Conservation (phyloP, 2,797 vertebrate genomes). For the Limosa lapponica region DNA sequence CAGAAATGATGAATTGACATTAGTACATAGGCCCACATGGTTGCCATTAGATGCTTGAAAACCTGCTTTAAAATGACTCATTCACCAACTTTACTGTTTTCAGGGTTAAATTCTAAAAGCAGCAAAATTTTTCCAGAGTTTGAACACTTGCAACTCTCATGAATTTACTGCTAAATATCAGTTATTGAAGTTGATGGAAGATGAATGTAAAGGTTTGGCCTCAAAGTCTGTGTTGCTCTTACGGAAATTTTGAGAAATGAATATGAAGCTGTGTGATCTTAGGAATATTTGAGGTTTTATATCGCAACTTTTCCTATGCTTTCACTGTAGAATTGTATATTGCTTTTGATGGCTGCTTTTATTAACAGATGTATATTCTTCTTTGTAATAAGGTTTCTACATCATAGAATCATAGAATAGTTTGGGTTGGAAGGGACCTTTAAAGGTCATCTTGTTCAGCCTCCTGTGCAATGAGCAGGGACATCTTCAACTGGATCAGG, state of each 20-base stretch:
- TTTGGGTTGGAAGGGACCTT: background rate
- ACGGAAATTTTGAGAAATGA: conserved; percentile 12
- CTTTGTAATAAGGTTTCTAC: background rate
- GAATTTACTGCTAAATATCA: conserved; percentile 34
- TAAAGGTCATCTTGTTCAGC: background rate
- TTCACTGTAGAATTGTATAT: background rate
- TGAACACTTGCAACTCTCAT: background rate
- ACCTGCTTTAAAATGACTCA: background rate
- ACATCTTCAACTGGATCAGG: background rate
- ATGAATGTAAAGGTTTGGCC: conserved; percentile 37
- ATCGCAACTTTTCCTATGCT: background rate
- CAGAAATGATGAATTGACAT: background rate
- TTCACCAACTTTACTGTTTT: background rate
- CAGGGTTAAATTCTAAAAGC: conserved; percentile 20
- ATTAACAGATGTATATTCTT: background rate
- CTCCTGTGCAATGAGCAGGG: background rate
- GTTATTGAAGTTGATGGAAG: conserved; percentile 30
- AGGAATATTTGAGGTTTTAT: background rate
- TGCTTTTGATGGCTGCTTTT: background rate
- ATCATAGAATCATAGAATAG: background rate
- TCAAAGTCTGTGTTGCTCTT: background rate
- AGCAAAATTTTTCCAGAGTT: conserved; percentile 7
- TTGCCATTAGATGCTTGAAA: conserved; percentile 12
- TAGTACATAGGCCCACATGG: background rate
- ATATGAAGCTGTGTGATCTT: background rate